A percentile compares a stretch with the other conserved stretches of the same genome.
Evolutionary conservation across 2,888 invertebrate species (phyloP).

Genomic region (Mesorhabditis belari): DNA sequence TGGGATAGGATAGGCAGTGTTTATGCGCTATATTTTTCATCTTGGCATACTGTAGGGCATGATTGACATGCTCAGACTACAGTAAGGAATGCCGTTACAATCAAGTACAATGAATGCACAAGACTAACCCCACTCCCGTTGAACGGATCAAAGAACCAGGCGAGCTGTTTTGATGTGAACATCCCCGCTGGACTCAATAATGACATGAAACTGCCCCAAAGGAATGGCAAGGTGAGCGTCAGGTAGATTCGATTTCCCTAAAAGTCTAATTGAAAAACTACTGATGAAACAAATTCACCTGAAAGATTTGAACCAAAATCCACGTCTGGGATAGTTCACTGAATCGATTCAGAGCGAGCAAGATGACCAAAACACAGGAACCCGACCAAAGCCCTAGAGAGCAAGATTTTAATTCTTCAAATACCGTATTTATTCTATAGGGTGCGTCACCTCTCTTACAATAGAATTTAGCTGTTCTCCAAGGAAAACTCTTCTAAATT

Average conservation of each 20-base stretch:
- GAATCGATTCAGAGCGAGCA: neutral
- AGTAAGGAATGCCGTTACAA: no score
- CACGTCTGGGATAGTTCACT: neutral
- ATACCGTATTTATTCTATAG: no score
- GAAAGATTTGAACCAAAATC: neutral
- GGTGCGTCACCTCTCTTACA: no score
- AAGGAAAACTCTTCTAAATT: no score
- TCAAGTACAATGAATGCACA: no score
- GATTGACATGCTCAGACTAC: no score
- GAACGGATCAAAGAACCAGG: neutral
- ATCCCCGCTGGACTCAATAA: neutral
- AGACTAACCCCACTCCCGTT: neutral
- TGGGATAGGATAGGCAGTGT: neutral
- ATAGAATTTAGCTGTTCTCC: no score
- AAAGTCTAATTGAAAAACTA: no score
- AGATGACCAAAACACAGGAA: neutral
- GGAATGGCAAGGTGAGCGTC: neutral
- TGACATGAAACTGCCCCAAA: neutral
- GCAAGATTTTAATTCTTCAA: no score
- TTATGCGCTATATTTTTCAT: no score
- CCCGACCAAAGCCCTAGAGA: neutral
- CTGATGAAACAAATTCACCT: no score
- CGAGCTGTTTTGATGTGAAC: neutral
- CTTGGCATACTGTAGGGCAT: no score
- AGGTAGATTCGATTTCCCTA: neutral